Evolutionary conservation across 1,140 invertebrate species (phyloP).

Genomic region (Bombus soroeensis): DNA sequence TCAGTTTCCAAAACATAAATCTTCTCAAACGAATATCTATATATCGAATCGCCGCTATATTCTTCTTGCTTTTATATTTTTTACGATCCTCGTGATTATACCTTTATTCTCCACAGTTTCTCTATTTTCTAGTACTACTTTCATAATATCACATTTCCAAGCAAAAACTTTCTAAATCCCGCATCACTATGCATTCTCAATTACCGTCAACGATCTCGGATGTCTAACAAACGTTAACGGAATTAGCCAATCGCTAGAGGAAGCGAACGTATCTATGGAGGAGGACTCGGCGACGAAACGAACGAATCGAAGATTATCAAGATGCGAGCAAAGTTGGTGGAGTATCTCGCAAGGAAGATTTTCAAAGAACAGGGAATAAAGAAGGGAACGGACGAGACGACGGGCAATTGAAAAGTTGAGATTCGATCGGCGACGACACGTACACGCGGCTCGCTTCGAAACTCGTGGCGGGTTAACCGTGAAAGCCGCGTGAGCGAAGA

Average conservation of each 20-base stretch:
- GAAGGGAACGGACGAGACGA: not conserved
- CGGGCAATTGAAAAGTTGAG: constrained; percentile 6
- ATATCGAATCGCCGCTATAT: not conserved
- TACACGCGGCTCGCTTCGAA: constrained; percentile 54
- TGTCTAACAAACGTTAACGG: not conserved
- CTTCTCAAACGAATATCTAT: not conserved
- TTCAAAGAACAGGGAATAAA: no score
- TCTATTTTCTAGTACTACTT: not conserved
- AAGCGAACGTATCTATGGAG: fast-evolving
- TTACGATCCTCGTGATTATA: not conserved
- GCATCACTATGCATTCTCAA: not conserved
- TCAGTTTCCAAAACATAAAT: not conserved
- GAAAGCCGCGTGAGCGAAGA: constrained; percentile 73
- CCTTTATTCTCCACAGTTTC: not conserved
- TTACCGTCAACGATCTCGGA: not conserved
- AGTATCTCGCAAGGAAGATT: not conserved
- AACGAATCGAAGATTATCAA: not conserved
- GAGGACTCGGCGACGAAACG: not conserved
- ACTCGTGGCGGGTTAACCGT: constrained; percentile 63
- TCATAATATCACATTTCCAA: not conserved
- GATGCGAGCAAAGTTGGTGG: not conserved
- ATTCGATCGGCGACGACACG: constrained; percentile 26
- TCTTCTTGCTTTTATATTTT: not conserved
- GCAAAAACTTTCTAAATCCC: not conserved
- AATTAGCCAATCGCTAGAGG: not conserved